Percentiles rank a stretch among this genome's conserved stretches.
phyloP scores from a whole-genome alignment of 1,140 invertebrate species.

The Ectropis grisescens region DNA sequence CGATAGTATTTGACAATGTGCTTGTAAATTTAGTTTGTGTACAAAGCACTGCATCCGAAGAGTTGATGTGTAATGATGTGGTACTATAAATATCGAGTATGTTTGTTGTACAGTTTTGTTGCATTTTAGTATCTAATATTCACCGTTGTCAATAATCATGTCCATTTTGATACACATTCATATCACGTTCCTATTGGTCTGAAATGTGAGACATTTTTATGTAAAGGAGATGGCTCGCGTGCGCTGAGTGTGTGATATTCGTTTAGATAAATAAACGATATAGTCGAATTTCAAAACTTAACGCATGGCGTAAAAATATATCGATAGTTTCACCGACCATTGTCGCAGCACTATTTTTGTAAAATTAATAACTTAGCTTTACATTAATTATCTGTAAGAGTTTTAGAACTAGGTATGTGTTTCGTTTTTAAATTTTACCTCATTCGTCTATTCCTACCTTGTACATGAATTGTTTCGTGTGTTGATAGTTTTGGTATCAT shows the following conservation, averaged over 20 bases:
- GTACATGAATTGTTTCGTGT: conserved; percentile 35
- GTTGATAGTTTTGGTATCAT: conserved; percentile 36
- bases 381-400: conserved; percentile 24
- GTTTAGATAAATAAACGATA: conserved; percentile 36
- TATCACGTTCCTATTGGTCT: conserved; percentile 32
- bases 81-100: too few relatives aligned
- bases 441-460: conserved; percentile 46
- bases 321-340: conserved; percentile 22
- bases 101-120: too few relatives aligned
- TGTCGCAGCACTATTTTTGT: conserved; percentile 32
- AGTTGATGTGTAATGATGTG: too few relatives aligned
- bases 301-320: conserved; percentile 31
- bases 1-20: too few relatives aligned
- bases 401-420: conserved; percentile 21
- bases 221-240: conserved; percentile 4
- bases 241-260: conserved; percentile 40
- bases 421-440: conserved; percentile 35
- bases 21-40: too few relatives aligned
- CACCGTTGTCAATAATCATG: too few relatives aligned
- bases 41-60: too few relatives aligned
- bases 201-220: conserved; percentile 12
- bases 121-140: too few relatives aligned
- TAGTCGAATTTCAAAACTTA: conserved; percentile 40
- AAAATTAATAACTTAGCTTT: conserved; percentile 36
- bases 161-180: not conserved